phyloP scores from a whole-genome alignment of 2,888 invertebrate species.

The Drosophila nr. fundita region DNA sequence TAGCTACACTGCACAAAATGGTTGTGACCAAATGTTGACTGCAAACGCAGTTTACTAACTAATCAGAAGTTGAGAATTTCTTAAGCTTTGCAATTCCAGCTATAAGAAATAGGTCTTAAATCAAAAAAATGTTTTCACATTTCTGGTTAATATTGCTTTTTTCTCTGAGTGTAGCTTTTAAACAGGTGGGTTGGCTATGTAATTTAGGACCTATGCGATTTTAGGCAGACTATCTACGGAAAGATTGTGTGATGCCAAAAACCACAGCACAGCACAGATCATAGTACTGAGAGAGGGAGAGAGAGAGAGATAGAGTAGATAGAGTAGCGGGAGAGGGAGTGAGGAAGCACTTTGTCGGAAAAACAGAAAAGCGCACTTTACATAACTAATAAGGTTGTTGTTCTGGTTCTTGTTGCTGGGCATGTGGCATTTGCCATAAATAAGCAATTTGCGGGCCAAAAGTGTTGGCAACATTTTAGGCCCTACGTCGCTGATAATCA shows the following conservation, averaged over 20 bases:
- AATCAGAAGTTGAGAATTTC: background rate
- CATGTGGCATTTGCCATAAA: conserved; percentile 41
- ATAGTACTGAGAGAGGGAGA: background rate
- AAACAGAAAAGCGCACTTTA: conserved; percentile 70
- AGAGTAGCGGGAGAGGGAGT: background rate
- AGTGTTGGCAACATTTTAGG: conserved; percentile 61
- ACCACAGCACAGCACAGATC: conserved; percentile 18
- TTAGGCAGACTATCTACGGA: background rate
- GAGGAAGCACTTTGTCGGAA: conserved; percentile 13
- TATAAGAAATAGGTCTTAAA: background rate
- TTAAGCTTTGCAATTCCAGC: background rate
- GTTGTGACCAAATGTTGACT: background rate
- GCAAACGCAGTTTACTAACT: background rate
- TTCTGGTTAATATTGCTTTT: background rate
- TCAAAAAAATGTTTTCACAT: background rate
- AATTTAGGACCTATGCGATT: background rate
- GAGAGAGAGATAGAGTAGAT: background rate
- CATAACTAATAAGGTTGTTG: conserved; percentile 64
- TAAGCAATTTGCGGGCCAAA: conserved; percentile 63
- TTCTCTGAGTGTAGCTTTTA: background rate
- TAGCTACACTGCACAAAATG: conserved; percentile 9
- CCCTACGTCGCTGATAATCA: conserved; percentile 10
- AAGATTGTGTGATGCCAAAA: conserved; percentile 9
- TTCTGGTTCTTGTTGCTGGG: conserved; percentile 5
- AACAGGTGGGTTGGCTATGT: background rate